Base-by-base conservation (phyloP, 2,888 invertebrate species). In the Pardosa pseudoannulata region DNA sequence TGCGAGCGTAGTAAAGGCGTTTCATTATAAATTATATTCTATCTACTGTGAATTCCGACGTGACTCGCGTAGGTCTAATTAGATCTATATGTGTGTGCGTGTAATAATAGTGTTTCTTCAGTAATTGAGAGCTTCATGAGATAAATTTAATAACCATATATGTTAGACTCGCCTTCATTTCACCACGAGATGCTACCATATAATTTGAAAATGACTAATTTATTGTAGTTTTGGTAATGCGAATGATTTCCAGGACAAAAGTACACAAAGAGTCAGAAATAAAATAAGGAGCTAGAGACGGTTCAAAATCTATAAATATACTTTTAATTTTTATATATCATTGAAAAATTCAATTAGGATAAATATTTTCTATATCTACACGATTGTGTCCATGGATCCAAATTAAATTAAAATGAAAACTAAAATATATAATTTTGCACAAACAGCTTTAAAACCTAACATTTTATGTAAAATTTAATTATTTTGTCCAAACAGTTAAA, bases 41-140 rank as follows among this genome's bases (percentile, higher is more conserved):
- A 16, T 46, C 46, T 16, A 13, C 46, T 46, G 46, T 46, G 46
- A 46, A 46, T 46, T 46, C 16, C 9, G 16, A 46, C 46, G 46
- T 16, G 46, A 64, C 76, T 76, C 76, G 36, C 76, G 67, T 70
- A 27, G 76, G 64, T 36, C 76, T 76, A 82, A 76, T 82, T 82
- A 82, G 76, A 71, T 68, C 75, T 75, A 62, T 56, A 68, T 75
- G 64, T 36, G n/a, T n/a, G n/a, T n/a, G n/a, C 16, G 68, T 46
- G 46, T 71, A 76, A 76, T 76, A 82, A 82, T 68, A 75, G 81
- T 75, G 81, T 75, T 70, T 76, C 82, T 82, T 82, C 76, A 82
- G 71, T 82, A 82, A 82, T 82, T 82, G 82, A 76, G 82, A 82
- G 82, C 39, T 71, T 76, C 76, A 65, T 64, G 32, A 23, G 62